Base-by-base conservation (phyloP, 2,797 vertebrate genomes). In the Notoglanidium macrostoma region DNA sequence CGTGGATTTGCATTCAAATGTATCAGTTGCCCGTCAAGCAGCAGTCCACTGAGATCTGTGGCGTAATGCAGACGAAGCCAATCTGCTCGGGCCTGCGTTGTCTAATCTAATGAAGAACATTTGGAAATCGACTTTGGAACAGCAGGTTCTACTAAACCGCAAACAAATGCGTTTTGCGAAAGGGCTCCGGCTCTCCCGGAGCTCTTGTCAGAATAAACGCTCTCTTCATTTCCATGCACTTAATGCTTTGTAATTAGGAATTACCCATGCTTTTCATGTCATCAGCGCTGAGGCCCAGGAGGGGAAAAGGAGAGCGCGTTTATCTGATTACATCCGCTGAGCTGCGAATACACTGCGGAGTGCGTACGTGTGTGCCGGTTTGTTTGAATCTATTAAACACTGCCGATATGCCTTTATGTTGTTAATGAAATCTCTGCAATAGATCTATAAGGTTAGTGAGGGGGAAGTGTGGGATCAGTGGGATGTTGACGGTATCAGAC, bases 201-300 rank as follows among this genome's bases (percentile, higher is more conserved):
- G 55, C 61, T 79, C 63, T 26, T 65, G 59, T 51, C 40, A 51
- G 57, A 88, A 86, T 87, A 32, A 77, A 81, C 82, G 35, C 12
- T 46, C 70, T 82, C 35, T 88, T 85, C 10, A 85, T 85, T 86
- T 82, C 55, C 49, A 26, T 68, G 46, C 61, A 23, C 83, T 88
- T 85, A 80, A 85, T 81, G 85, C 17, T 82, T 54, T 85, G 49
- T 79, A 88, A 90, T 91, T 88, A 84, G 86, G 76, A 87, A 80
- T 88, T 85, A 76, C 46, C 51, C 77, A 80, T 88, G 82, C 86
- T 76, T 77, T 87, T 57, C 68, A 23, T 77, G 87, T 46, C 68
- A 26, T 73, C 54, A 70, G 55, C 49, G n/a, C n/a, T 19, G 67
- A 70, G 61, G 68, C 85, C 57, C 83, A 51, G 83, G 86, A 82